phyloP scores from a whole-genome alignment of 1,140 invertebrate genomes.

The Drosophila baimaii region DNA sequence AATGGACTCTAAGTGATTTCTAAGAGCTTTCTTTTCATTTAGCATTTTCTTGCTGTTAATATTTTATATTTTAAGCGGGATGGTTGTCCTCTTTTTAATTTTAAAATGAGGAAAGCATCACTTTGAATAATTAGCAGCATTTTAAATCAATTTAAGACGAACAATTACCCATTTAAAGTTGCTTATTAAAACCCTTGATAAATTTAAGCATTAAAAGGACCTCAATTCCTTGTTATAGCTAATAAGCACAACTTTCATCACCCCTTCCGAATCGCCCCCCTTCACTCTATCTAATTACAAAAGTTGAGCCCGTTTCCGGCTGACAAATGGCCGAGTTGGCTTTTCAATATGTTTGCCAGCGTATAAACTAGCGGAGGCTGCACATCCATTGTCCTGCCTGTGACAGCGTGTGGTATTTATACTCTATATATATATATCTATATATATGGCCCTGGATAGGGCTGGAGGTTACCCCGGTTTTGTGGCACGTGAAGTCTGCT shows the following conservation, averaged over 20 bases:
- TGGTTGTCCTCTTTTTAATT: conserved; percentile 15
- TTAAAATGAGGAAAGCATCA: no score
- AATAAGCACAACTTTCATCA: conserved; percentile 15
- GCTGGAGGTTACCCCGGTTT: conserved; percentile 14
- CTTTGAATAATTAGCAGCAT: background rate
- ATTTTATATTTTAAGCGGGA: conserved; percentile 46
- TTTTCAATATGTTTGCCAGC: conserved; percentile 74
- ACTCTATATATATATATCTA: background rate
- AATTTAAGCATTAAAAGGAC: background rate
- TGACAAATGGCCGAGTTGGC: conserved; percentile 71
- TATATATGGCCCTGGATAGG: conserved; percentile 6
- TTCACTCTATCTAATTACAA: conserved; percentile 73
- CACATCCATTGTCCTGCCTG: conserved; percentile 52
- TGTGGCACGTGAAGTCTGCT: conserved; percentile 49
- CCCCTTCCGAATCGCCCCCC: conserved; percentile 2
- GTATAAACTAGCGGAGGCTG: conserved; percentile 62
- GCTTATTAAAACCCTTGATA: no score
- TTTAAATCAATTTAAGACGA: no score
- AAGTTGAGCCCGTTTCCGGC: conserved; percentile 57
- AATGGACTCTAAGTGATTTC: conserved; percentile 60
- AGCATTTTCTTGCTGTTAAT: conserved; percentile 19
- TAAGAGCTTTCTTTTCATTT: conserved; percentile 42
- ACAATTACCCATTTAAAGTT: no score
- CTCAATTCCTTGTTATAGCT: conserved; percentile 12
- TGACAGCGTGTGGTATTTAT: conserved; percentile 52